phyloP scores from a whole-genome alignment of 2,888 invertebrate species.

The Endotricha flammealis region DNA sequence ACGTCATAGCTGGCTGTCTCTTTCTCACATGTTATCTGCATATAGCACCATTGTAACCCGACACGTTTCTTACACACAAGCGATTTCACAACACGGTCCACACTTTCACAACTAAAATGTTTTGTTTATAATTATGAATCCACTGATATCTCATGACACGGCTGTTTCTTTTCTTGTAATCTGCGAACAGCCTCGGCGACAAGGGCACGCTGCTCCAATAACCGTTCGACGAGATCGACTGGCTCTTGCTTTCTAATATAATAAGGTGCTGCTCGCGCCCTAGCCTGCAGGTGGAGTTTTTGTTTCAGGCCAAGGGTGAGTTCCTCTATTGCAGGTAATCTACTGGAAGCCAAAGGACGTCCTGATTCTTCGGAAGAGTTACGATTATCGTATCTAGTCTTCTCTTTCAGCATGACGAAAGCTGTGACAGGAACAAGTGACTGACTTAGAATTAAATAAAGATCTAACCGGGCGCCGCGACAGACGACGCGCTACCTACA shows the following conservation, averaged over 20 bases:
- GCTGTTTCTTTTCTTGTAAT: conserved; percentile 71
- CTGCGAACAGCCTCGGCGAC: conserved; percentile 74
- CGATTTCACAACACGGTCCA: conserved; percentile 77
- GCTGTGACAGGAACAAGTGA: conserved; percentile 25
- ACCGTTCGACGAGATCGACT: conserved; percentile 69
- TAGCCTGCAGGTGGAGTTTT: conserved; percentile 73
- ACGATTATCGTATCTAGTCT: conserved; percentile 58
- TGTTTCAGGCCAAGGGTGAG: conserved; percentile 73
- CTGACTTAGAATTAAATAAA: conserved; percentile 43
- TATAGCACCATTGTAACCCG: conserved; percentile 79
- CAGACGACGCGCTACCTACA: conserved; percentile 56
- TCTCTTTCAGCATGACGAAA: conserved; percentile 66
- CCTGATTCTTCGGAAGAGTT: conserved; percentile 49
- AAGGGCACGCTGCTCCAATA: conserved; percentile 71
- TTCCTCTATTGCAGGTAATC: conserved; percentile 69
- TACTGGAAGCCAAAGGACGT: conserved; percentile 52
- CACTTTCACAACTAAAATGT: conserved; percentile 77
- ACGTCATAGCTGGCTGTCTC: conserved; percentile 71
- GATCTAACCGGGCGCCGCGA: conserved; percentile 42
- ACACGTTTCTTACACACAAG: conserved; percentile 76
- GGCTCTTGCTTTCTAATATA: conserved; percentile 76
- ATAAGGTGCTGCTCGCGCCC: conserved; percentile 72
- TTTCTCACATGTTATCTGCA: conserved; percentile 71
- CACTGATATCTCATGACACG: conserved; percentile 72
- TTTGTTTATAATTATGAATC: conserved; percentile 74